phyloP scores from a whole-genome alignment of 2,113 vertebrate genomes.

The Benitochromis conjunctus region DNA sequence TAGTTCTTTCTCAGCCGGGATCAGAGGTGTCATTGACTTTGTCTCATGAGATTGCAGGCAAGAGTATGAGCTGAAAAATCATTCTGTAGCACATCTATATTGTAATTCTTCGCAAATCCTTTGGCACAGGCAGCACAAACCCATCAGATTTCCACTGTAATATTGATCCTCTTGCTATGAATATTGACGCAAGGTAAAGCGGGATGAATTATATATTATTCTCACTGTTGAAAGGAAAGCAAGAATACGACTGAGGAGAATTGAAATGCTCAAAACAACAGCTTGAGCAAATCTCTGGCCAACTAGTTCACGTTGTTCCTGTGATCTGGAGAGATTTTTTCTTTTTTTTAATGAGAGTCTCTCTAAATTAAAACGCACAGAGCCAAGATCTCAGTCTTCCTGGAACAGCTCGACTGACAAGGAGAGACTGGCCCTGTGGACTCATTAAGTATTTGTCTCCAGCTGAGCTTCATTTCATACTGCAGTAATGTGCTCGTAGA shows the following conservation, averaged over 20 bases:
- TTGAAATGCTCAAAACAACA: slow-evolving; percentile 42
- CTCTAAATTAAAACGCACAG: slow-evolving; percentile 39
- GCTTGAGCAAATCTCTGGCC: slow-evolving; percentile 37
- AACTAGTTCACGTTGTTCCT: slow-evolving; percentile 48
- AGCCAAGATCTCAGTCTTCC: slow-evolving; percentile 43
- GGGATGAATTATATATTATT: background rate
- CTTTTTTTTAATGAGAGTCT: background rate
- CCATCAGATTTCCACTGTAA: background rate
- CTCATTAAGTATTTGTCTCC: slow-evolving; percentile 19
- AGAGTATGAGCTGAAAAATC: background rate
- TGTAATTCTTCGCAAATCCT: background rate
- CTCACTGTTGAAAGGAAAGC: background rate
- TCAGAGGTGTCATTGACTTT: background rate
- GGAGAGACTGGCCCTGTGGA: slow-evolving; percentile 17
- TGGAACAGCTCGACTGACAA: slow-evolving; percentile 33
- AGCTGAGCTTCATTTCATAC: slow-evolving; percentile 26
- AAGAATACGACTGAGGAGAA: background rate
- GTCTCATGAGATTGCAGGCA: background rate
- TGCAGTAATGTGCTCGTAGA: background rate
- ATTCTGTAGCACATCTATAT: background rate
- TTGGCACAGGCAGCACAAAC: background rate
- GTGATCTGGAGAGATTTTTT: slow-evolving; percentile 24
- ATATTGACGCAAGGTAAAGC: background rate
- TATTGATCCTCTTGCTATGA: background rate
- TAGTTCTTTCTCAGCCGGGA: background rate